Conservation (phyloP, 2,888 invertebrate species). For the Eueremaeus valkanovi region DNA sequence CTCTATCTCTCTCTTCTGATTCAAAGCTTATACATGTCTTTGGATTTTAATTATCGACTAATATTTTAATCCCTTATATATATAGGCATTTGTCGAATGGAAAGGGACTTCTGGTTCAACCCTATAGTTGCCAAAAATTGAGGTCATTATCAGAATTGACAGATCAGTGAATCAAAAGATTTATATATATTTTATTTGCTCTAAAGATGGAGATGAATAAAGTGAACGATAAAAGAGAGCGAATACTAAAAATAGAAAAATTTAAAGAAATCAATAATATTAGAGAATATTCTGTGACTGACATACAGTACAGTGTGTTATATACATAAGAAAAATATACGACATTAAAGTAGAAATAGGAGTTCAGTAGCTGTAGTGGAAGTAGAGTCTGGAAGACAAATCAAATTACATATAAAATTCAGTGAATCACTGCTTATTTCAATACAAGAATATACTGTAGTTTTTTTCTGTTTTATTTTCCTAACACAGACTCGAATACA, state of each 20-base stretch:
- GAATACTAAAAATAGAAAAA: not conserved
- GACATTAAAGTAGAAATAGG: not conserved
- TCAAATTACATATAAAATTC: slow-evolving; percentile 16
- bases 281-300: not conserved
- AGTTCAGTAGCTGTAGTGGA: too few species aligned
- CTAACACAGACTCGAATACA: too few species aligned
- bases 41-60: not conserved
- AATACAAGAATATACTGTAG: not conserved
- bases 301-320: not conserved
- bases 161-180: slow-evolving; percentile 1
- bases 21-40: slow-evolving; percentile 30
- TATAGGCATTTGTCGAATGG: too few species aligned
- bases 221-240: not conserved
- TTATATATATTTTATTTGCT: not conserved
- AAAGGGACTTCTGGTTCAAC: too few species aligned
- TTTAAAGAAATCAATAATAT: not conserved
- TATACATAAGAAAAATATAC: not conserved
- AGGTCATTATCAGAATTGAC: slow-evolving; percentile 25
- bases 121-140: too few species aligned
- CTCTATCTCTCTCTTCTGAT: not conserved
- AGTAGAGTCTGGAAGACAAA: not conserved
- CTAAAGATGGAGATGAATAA: not conserved
- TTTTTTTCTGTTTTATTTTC: too few species aligned
- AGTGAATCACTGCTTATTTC: not conserved
- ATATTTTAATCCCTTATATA: not conserved